Evolutionary conservation across 2,888 invertebrate genomes (phyloP).

Genomic region (Pollenia griseotomentosa): DNA sequence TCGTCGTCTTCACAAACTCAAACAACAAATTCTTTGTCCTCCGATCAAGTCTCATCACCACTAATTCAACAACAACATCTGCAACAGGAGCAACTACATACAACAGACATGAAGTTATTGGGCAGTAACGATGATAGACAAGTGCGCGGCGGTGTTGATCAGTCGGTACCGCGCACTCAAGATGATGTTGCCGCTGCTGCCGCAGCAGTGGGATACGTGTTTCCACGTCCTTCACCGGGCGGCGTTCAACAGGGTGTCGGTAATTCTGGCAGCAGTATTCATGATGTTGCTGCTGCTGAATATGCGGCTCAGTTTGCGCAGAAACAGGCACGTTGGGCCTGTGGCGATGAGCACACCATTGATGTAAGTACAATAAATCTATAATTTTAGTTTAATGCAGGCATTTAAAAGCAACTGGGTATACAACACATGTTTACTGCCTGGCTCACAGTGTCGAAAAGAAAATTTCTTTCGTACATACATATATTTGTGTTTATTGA

Average conservation of each 20-base stretch:
- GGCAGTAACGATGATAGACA: slow-evolving; percentile 87
- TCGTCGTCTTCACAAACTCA: slow-evolving; percentile 82
- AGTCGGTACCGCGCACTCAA: slow-evolving; percentile 84
- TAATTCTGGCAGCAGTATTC: slow-evolving; percentile 78
- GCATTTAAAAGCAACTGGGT: too few species aligned
- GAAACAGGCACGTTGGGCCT: slow-evolving; percentile 92
- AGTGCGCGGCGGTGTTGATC: slow-evolving; percentile 85
- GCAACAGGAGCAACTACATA: slow-evolving; percentile 77
- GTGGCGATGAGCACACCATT: slow-evolving; percentile 94
- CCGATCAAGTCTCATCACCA: slow-evolving; percentile 63
- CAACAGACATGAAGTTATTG: slow-evolving; percentile 91
- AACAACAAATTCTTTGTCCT: slow-evolving; percentile 49
- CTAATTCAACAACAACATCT: slow-evolving; percentile 76
- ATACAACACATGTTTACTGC: too few species aligned
- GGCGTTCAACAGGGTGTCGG: slow-evolving; percentile 75
- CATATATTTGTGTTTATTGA: too few species aligned
- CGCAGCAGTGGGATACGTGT: slow-evolving; percentile 96
- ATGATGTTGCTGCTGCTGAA: slow-evolving; percentile 88
- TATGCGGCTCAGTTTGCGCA: slow-evolving; percentile 89
- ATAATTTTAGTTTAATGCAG: too few species aligned
- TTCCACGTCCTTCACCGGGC: slow-evolving; percentile 83
- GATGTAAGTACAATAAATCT: slow-evolving; percentile 87
- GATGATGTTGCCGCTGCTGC: slow-evolving; percentile 87
- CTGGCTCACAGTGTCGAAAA: too few species aligned
- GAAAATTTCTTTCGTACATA: too few species aligned